Conservation (phyloP, 2,797 vertebrate genomes). For the Gadopsis bispinosus region DNA sequence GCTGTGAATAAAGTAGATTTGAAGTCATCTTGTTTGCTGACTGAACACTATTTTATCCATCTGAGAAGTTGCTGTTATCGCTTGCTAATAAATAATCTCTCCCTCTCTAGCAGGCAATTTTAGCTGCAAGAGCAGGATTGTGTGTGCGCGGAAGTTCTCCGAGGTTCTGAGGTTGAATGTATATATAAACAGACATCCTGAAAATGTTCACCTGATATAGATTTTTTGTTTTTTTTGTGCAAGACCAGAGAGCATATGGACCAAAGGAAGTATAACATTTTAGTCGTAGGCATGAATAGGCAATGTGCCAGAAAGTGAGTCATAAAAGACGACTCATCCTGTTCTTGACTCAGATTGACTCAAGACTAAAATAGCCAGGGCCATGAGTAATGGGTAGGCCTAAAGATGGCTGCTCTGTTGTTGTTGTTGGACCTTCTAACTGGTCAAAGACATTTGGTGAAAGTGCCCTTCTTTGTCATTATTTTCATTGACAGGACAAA, state of each 20-base stretch:
- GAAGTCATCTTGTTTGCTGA: neutral
- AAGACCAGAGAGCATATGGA: neutral
- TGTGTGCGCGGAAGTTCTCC: neutral
- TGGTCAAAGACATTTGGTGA: neutral
- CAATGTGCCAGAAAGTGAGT: slow-evolving; percentile 9
- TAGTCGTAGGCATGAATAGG: neutral
- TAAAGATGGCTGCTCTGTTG: neutral
- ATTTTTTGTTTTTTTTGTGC: neutral
- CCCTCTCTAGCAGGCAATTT: neutral
- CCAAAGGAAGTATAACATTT: neutral
- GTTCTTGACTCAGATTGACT: neutral
- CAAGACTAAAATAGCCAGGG: neutral
- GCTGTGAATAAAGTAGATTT: neutral
- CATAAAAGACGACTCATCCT: slow-evolving; percentile 6
- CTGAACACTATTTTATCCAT: neutral
- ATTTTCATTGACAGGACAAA: neutral
- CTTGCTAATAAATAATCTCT: neutral
- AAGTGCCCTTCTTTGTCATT: neutral
- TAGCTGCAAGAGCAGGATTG: neutral
- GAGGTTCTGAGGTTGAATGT: neutral
- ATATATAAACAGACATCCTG: neutral
- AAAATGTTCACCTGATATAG: neutral
- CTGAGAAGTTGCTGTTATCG: neutral
- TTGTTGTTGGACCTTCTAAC: slow-evolving; percentile 4
- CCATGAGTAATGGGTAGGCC: neutral